Evolutionary conservation across 2,797 vertebrate genomes (phyloP).

Genomic region (Acestrorhynchus altus): DNA sequence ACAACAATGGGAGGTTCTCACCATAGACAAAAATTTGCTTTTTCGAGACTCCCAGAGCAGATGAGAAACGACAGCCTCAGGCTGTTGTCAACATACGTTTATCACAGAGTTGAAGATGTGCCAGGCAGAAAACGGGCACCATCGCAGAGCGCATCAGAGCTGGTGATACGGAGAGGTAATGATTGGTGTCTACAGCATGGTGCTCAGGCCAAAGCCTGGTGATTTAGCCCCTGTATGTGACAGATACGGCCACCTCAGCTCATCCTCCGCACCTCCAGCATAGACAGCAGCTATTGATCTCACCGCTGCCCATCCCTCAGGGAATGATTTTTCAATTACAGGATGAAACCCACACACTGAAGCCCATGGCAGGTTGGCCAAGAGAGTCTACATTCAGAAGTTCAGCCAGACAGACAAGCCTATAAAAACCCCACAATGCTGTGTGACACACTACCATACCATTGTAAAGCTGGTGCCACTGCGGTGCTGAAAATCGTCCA

Average conservation of each 20-base stretch:
- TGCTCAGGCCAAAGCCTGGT: slow-evolving; percentile 29
- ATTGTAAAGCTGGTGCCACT: no score
- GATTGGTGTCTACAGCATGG: slow-evolving; percentile 30
- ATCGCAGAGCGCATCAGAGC: slow-evolving; percentile 17
- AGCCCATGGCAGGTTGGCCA: slow-evolving; percentile 39
- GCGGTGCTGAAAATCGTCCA: no score
- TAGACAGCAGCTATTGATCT: slow-evolving; percentile 57
- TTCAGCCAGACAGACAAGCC: slow-evolving; percentile 40
- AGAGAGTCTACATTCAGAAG: slow-evolving; percentile 42
- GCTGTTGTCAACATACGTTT: slow-evolving; percentile 35
- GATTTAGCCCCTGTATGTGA: slow-evolving; percentile 34
- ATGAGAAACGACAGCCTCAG: neutral
- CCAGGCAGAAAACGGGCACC: slow-evolving; percentile 17
- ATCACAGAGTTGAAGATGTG: slow-evolving; percentile 21
- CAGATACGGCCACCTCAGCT: slow-evolving; percentile 12
- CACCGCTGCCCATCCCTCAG: slow-evolving; percentile 36
- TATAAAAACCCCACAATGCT: neutral
- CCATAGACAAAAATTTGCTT: neutral
- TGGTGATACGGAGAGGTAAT: slow-evolving; percentile 30
- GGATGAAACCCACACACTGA: slow-evolving; percentile 45
- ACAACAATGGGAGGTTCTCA: neutral
- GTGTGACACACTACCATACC: no score
- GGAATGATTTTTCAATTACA: slow-evolving; percentile 60
- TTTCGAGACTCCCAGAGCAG: neutral
- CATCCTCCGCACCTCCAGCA: slow-evolving; percentile 30